Base-by-base conservation (phyloP, 2,888 invertebrate genomes). In the Ennomos erosarius region DNA sequence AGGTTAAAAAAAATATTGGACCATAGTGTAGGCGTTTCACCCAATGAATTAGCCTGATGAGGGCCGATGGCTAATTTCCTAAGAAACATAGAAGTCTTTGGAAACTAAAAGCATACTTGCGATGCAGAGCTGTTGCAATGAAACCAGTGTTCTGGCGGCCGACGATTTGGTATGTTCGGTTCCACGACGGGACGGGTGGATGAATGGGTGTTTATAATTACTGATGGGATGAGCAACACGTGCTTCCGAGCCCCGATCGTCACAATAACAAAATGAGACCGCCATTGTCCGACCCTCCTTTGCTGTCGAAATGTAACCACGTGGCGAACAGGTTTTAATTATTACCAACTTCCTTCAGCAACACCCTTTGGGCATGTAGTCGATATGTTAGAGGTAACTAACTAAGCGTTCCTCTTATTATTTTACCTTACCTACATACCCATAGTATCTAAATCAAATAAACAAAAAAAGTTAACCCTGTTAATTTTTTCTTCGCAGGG, bases 271-370 rank as follows among this genome's bases (percentile, higher is more conserved):
- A 84, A 85, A 81, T 82, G 75, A 81, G 84, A 81, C 80, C 64
- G 78, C 80, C 79, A 87, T 89, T 90, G 88, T 88, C 76, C 68
- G 69, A 71, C 70, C 78, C 79, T 79, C 79, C 81, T 77, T 65
- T 64, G 45, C 48, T 58, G 43, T 64, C 69, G 70, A 77, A 73
- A 78, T 73, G 75, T 71, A 73, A 76, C 84, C 90, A 89, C 88
- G 87, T 90, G 89, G 85, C 81, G 71, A 85, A 85, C 88, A 87
- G 82, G 85, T 88, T 90, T 82, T 69, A 69, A 73, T 81, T 76
- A 76, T 67, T 70, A 72, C 37, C 65, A 77, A 76, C 77, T 79
- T 82, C 81, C 82, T 80, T 80, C 36, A 36, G 74, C 70, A 55
- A 74, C 70, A 55, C 59, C 52, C 55, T 64, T 65, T 65, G 68